A percentile compares a stretch with the other conserved stretches of the same genome.
Conservation (phyloP, 2,888 invertebrate genomes). For the Steinernema carpocapsae region DNA sequence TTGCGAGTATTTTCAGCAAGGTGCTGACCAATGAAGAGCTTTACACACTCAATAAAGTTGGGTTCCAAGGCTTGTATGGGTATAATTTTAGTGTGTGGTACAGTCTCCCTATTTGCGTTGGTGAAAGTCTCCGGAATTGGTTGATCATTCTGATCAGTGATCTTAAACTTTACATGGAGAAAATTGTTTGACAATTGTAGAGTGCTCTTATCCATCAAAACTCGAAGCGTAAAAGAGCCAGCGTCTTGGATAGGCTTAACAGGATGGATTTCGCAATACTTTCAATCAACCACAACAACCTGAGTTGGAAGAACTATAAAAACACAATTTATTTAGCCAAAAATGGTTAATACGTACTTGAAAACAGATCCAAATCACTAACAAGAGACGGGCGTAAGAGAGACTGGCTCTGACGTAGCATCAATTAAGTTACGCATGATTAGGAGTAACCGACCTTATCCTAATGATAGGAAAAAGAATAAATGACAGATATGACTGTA, state of each 20-base stretch:
- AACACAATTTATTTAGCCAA: neutral
- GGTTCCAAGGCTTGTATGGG: neutral
- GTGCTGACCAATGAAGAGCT: neutral
- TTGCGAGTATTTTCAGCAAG: neutral
- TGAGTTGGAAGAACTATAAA: neutral
- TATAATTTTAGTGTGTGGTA: neutral
- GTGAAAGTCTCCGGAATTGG: neutral
- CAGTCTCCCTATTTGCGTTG: neutral
- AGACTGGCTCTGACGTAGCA: neutral
- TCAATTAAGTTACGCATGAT: too few relatives aligned
- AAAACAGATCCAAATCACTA: neutral
- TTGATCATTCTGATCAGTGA: too few relatives aligned
- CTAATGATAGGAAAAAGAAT: too few relatives aligned
- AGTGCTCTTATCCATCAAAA: neutral
- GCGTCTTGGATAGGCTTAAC: neutral
- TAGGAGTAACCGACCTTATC: too few relatives aligned
- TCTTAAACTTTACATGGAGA: neutral
- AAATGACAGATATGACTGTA: too few relatives aligned
- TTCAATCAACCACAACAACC: neutral
- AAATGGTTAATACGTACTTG: neutral
- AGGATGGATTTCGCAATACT: neutral
- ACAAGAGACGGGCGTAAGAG: neutral
- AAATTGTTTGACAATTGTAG: neutral
- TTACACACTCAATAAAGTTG: neutral
- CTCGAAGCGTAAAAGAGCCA: neutral